phyloP scores from a whole-genome alignment of 2,888 invertebrate species.

The Acholoe squamosa region DNA sequence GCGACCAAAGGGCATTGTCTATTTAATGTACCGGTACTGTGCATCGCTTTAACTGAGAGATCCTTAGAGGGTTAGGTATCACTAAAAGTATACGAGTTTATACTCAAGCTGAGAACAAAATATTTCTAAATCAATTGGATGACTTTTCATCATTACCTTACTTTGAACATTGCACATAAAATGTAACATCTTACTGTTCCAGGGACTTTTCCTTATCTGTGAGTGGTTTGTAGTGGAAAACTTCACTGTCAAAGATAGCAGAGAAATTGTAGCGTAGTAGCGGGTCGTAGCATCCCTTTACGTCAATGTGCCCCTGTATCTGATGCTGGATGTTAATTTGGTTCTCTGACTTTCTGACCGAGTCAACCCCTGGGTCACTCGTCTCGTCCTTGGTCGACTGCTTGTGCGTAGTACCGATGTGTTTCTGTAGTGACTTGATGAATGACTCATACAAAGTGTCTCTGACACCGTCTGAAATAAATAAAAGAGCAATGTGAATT shows the following conservation, averaged over 20 bases:
- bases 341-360: not conserved
- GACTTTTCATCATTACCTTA: no score
- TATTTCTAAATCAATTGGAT: no score
- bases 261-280: conserved; percentile 75
- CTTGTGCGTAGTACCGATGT: conserved; percentile 66
- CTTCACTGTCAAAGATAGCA: conserved; percentile 47
- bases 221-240: conserved; percentile 15
- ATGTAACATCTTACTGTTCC: conserved; percentile 34
- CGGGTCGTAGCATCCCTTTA: conserved; percentile 74
- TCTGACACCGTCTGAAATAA: conserved; percentile 32
- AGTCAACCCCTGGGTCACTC: not conserved
- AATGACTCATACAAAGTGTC: conserved; percentile 75
- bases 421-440: conserved; percentile 73
- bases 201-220: conserved; percentile 28
- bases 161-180: no score
- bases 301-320: conserved; percentile 73
- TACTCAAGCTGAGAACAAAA: no score
- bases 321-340: not conserved
- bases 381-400: not conserved
- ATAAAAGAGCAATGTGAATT: no score
- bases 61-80: no score
- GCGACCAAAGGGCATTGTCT: no score
- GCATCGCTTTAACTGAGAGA: no score
- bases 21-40: no score
- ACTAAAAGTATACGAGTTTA: no score